Percentiles rank a stretch among this genome's conserved stretches.
Conservation (phyloP, 2,797 vertebrate genomes). For the Typhlichthys eigenmanni region DNA sequence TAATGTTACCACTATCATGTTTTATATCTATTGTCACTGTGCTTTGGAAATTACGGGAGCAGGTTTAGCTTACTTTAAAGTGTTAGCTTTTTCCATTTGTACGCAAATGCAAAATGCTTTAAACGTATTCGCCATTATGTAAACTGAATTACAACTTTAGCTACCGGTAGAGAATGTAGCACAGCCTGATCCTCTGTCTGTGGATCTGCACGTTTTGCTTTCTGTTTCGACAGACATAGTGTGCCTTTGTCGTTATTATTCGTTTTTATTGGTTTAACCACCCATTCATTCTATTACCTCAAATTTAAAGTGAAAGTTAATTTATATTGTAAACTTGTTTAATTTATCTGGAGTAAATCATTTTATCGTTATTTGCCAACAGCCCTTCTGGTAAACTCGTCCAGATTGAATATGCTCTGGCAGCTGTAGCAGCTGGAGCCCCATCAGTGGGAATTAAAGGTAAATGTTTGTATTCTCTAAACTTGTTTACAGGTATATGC, state of each 20-base stretch:
- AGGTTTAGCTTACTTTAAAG: too few relatives aligned
- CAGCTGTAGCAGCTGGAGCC: slow-evolving; percentile 96
- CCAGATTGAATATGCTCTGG: slow-evolving; percentile 98
- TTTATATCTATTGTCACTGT: neutral
- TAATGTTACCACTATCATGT: slow-evolving; percentile 15
- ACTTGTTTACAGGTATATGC: neutral
- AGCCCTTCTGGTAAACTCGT: slow-evolving; percentile 98
- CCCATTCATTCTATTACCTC: too few relatives aligned
- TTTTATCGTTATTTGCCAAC: slow-evolving; percentile 28
- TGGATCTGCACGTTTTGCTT: slow-evolving; percentile 54
- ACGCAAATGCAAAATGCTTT: too few relatives aligned
- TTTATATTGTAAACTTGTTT: too few relatives aligned
- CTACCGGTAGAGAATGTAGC: slow-evolving; percentile 21
- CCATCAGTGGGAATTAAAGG: slow-evolving; percentile 95
- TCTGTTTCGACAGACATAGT: slow-evolving; percentile 53
- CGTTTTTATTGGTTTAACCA: neutral
- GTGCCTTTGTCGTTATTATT: neutral
- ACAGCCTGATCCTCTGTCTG: slow-evolving; percentile 21
- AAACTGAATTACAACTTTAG: too few relatives aligned
- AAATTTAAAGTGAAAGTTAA: neutral
- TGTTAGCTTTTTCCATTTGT: too few relatives aligned
- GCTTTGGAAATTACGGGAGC: too few relatives aligned
- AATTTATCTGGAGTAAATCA: neutral
- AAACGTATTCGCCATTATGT: too few relatives aligned
- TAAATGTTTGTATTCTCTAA: slow-evolving; percentile 29